These are phyloP conservation scores for Typhlichthys eigenmanni DNA, from an alignment of 2,797 vertebrate genomes.

Conservation along the genomic window DNA sequence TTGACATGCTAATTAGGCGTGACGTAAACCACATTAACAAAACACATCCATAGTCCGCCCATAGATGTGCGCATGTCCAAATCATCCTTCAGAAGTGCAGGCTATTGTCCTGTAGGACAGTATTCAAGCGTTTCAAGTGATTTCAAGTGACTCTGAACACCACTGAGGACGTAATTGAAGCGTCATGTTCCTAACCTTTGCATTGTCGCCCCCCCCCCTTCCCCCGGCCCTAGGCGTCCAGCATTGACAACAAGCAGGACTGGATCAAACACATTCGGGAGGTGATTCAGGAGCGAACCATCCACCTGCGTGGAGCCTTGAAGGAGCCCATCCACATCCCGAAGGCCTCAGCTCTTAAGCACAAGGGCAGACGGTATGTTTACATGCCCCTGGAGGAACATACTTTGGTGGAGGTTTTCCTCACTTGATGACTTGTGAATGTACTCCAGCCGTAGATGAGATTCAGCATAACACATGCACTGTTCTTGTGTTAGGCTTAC, in stretches of 20 bases:
- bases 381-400: background rate
- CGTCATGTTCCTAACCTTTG: too few species aligned
- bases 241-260: slow-evolving; percentile 99
- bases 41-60: background rate
- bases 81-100: slow-evolving; percentile 2
- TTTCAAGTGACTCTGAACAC: too few species aligned
- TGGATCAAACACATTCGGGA: slow-evolving; percentile 99
- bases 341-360: slow-evolving; percentile 88
- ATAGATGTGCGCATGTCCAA: slow-evolving; percentile 4
- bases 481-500: too few species aligned
- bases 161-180: slow-evolving; percentile 15
- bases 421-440: too few species aligned
- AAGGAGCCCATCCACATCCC: slow-evolving; percentile 99
- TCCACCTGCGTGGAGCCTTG: slow-evolving; percentile 94
- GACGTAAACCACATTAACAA: background rate
- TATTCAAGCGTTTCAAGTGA: too few species aligned
- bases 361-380: slow-evolving; percentile 89
- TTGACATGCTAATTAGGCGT: slow-evolving; percentile 30
- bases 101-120: too few species aligned
- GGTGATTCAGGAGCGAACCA: slow-evolving; percentile 95
- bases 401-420: too few species aligned
- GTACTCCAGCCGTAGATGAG: too few species aligned
- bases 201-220: background rate
- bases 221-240: slow-evolving; percentile 83
- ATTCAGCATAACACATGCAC: too few species aligned